Evolutionary conservation across 2,113 vertebrate genomes (phyloP).

Genomic region (Leptocoma aspasia): DNA sequence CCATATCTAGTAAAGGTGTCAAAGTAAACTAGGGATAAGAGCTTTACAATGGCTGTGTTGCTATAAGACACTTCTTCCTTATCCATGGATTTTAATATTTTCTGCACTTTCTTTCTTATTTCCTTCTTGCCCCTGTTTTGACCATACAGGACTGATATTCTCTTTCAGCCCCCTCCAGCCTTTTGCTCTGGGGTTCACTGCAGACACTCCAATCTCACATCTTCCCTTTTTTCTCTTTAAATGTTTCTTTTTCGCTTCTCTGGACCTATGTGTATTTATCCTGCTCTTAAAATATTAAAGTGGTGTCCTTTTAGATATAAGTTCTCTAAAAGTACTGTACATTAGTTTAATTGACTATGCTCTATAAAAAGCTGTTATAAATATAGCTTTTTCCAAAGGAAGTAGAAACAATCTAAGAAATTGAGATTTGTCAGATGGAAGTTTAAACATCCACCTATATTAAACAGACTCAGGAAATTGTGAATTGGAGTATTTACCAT

Average conservation of each 20-base stretch:
- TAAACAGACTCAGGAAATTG: background rate
- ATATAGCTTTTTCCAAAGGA: constrained; percentile 44
- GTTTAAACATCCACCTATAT: constrained; percentile 9
- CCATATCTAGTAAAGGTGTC: background rate
- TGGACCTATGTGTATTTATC: background rate
- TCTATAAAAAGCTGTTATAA: constrained; percentile 25
- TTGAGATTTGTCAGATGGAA: background rate
- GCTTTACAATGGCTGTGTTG: background rate
- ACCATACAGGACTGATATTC: background rate
- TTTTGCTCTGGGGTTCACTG: background rate
- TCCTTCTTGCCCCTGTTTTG: background rate
- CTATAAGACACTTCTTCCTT: background rate
- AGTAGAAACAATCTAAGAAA: constrained; percentile 15
- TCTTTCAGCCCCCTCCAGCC: background rate
- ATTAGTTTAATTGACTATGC: constrained; percentile 9
- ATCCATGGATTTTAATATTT: background rate
- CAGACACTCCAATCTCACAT: background rate
- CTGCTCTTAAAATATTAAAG: constrained; percentile 49
- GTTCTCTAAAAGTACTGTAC: background rate
- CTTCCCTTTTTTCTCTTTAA: background rate
- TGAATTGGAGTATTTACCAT: background rate
- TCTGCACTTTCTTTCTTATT: background rate
- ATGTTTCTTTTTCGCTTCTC: background rate
- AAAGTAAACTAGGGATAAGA: background rate
- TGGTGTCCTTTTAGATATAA: background rate